phyloP scores from a whole-genome alignment of 1,140 invertebrate species.

The Mylabris phalerata region DNA sequence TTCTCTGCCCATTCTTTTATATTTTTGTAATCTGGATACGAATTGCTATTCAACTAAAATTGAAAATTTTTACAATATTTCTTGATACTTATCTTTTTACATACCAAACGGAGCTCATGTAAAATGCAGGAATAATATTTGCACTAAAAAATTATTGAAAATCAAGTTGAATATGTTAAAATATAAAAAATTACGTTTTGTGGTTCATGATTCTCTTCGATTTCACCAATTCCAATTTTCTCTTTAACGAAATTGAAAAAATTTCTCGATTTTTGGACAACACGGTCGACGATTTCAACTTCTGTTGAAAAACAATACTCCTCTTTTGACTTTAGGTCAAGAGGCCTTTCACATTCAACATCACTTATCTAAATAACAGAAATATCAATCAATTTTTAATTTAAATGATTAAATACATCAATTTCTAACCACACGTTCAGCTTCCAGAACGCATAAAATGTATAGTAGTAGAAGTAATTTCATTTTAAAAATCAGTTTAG shows the following conservation, averaged over 20 bases:
- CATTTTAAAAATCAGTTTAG: no score
- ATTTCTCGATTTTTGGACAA: conserved; percentile 26
- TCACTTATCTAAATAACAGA: conserved; percentile 1
- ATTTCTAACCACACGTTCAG: no score
- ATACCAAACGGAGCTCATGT: background rate
- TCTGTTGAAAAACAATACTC: conserved; percentile 23
- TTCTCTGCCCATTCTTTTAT: conserved; percentile 25
- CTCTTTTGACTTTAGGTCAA: conserved; percentile 20
- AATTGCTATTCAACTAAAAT: conserved; percentile 22
- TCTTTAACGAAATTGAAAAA: conserved; percentile 32
- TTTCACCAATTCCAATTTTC: conserved; percentile 26
- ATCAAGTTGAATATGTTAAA: background rate
- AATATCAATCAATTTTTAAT: background rate
- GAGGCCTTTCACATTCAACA: conserved; percentile 18
- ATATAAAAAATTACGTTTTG: background rate
- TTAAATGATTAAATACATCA: no score
- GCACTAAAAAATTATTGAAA: conserved; percentile 28
- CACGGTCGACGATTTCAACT: conserved; percentile 25
- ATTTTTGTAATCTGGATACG: conserved; percentile 21
- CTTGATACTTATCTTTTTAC: background rate
- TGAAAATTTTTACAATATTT: background rate
- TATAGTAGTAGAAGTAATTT: no score
- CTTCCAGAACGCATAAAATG: no score
- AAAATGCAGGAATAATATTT: conserved; percentile 25
- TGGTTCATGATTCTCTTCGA: conserved; percentile 20